Evolutionary conservation across 2,888 invertebrate genomes (phyloP), one percentile per base, ranked within the genome.

Genomic region (Diaperis boleti): DNA sequence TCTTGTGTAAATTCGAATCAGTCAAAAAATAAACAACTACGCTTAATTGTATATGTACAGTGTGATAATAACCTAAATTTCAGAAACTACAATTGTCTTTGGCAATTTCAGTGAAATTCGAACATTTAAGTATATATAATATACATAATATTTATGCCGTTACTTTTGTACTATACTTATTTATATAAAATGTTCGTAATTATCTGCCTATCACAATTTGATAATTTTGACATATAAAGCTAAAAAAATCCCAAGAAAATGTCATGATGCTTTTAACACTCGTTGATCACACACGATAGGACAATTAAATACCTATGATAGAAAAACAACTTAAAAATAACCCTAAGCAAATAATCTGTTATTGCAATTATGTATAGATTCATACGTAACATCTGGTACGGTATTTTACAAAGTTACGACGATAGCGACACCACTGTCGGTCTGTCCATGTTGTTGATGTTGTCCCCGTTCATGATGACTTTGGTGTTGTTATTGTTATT

Each of bases 401-500:
- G 59, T 49, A 59, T 59, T 52, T 11, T 47, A 17, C n/a, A 26
- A 22, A 65, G 65, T 68, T 70, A 75, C 8, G 76, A 75, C 3
- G 80, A 80, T 64, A 80, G 54, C 3, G 81, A 80, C 0, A 82
- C 82, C 1, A 82, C 82, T 3, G 81, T 77, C 1, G 81, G 81
- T 69, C 82, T 76, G 18, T 77, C 76, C 26, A 75, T 54, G n/a
- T 67, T 66, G 31, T 49, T 47, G 10, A 39, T 18, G n/a, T 75
- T 72, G 3, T 79, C 78, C 5, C 76, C 77, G 49, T 77, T 79
- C 14, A 79, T 75, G 47, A 81, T 78, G 18, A 79, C 74, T 70
- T 78, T 79, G 33, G 72, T 73, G 57, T 72, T 76, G 62, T 76
- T 77, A 47, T 77, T 71, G 20, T 66, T 73, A 55, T 76, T 75